A percentile compares a stretch with the other conserved stretches of the same genome.
phyloP scores from a whole-genome alignment of 2,888 invertebrate species.

The Alloscopus bannaensis region DNA sequence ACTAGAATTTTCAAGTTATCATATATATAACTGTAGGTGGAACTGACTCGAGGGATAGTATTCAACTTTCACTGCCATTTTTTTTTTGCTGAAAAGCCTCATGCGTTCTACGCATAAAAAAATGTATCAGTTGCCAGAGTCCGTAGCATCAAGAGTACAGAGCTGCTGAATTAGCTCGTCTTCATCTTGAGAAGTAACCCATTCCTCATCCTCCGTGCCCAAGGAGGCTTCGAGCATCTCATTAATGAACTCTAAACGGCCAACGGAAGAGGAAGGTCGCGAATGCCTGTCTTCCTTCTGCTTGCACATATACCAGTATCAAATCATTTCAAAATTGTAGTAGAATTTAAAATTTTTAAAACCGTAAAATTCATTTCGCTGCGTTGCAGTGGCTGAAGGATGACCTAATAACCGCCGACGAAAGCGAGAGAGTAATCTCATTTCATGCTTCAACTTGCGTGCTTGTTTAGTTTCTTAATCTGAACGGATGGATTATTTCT shows the following conservation, averaged over 20 bases:
- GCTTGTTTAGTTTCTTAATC: conserved; percentile 12
- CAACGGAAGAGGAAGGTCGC: conserved; percentile 52
- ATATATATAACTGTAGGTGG: background rate
- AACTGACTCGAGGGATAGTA: conserved; percentile 15
- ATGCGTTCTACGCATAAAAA: conserved; percentile 7
- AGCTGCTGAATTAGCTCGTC: conserved; percentile 71
- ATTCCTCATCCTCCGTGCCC: conserved; percentile 70
- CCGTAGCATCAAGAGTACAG: conserved; percentile 71
- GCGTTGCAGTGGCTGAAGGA: conserved; percentile 55
- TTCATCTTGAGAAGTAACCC: conserved; percentile 72
- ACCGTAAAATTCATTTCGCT: no score
- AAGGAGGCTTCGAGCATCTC: conserved; percentile 68
- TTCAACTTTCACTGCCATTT: conserved; percentile 16
- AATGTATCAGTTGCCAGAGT: conserved; percentile 69
- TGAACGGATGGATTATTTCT: background rate
- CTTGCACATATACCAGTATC: conserved; percentile 28
- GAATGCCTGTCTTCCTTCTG: conserved; percentile 63
- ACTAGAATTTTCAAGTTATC: conserved; percentile 23
- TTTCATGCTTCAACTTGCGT: conserved; percentile 43
- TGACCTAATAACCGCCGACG: conserved; percentile 58
- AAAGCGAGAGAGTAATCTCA: conserved; percentile 41
- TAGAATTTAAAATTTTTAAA: background rate
- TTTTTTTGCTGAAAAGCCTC: background rate
- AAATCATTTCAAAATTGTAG: conserved; percentile 18
- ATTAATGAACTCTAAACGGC: conserved; percentile 67